Conservation (phyloP, 1,140 invertebrate genomes). For the Adoxophyes honmai region DNA sequence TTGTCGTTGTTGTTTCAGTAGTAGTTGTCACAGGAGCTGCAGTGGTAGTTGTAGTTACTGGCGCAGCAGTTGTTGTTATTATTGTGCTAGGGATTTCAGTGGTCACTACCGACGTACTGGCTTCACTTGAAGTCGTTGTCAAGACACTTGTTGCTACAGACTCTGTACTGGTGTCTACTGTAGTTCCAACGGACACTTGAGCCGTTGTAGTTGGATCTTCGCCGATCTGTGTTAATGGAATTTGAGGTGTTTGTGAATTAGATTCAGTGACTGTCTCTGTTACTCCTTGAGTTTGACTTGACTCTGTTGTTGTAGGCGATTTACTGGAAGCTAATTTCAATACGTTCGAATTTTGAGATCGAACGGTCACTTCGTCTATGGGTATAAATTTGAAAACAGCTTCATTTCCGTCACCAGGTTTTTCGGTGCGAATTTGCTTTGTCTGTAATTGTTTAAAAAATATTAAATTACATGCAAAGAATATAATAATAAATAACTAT, state of each 20-base stretch:
- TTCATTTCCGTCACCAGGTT: slow-evolving; percentile 55
- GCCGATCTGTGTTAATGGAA: slow-evolving; percentile 36
- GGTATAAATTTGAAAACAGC: slow-evolving; percentile 74
- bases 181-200: slow-evolving; percentile 29
- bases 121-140: slow-evolving; percentile 13
- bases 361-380: slow-evolving; percentile 63
- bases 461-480: slow-evolving; percentile 19
- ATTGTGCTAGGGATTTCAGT: slow-evolving; percentile 6
- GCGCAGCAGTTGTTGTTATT: neutral
- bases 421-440: slow-evolving; percentile 74
- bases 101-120: slow-evolving; percentile 18
- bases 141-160: neutral
- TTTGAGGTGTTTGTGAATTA: slow-evolving; percentile 44
- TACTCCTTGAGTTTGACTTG: slow-evolving; percentile 31
- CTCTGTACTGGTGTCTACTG: slow-evolving; percentile 19
- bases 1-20: slow-evolving; percentile 21
- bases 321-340: slow-evolving; percentile 64
- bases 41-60: slow-evolving; percentile 12
- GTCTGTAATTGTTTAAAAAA: slow-evolving; percentile 61
- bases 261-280: slow-evolving; percentile 34
- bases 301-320: slow-evolving; percentile 34
- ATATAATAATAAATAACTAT: neutral
- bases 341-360: slow-evolving; percentile 63
- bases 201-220: slow-evolving; percentile 38
- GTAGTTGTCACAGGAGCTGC: slow-evolving; percentile 16